Conservation (phyloP, 2,888 invertebrate species). For the Zootermopsis nevadensis region DNA sequence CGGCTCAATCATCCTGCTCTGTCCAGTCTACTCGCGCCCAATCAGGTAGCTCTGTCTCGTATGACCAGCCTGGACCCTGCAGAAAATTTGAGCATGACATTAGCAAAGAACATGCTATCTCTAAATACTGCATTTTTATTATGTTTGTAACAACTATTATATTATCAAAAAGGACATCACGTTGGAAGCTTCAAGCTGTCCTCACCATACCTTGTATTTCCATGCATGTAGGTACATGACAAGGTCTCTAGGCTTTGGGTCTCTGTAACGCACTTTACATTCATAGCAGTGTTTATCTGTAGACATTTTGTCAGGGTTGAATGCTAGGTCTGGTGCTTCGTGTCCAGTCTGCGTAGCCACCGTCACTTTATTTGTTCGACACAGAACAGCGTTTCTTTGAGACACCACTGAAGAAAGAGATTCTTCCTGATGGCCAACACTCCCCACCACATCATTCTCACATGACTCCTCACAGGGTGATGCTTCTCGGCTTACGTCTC, state of each 20-base stretch:
- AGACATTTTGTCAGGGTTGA: slow-evolving; percentile 78
- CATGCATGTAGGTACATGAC: slow-evolving; percentile 97
- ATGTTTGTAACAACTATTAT: too few relatives aligned
- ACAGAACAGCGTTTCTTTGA: slow-evolving; percentile 59
- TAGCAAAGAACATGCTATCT: too few relatives aligned
- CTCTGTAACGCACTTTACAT: slow-evolving; percentile 91
- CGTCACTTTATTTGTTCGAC: slow-evolving; percentile 70
- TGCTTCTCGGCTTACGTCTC: slow-evolving; percentile 67
- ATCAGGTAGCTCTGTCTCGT: slow-evolving; percentile 89
- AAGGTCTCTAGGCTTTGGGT: slow-evolving; percentile 91
- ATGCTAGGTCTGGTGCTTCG: slow-evolving; percentile 75
- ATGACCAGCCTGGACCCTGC: slow-evolving; percentile 95
- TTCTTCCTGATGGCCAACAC: neutral
- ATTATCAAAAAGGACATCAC: too few relatives aligned
- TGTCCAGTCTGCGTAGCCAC: slow-evolving; percentile 90
- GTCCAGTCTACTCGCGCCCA: slow-evolving; percentile 92
- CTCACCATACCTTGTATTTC: slow-evolving; percentile 80
- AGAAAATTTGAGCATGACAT: too few relatives aligned
- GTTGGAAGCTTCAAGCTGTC: too few relatives aligned
- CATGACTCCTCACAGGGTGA: slow-evolving; percentile 75
- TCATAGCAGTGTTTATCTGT: slow-evolving; percentile 91
- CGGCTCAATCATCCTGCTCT: slow-evolving; percentile 70
- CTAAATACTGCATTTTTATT: too few relatives aligned
- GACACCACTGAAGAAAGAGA: neutral
- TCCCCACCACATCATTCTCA: slow-evolving; percentile 35